Percentiles rank a stretch among this genome's conserved stretches.
These are phyloP conservation scores for Trematocara marginatum DNA, from an alignment of 2,113 vertebrate genomes.

Conservation along the genomic window DNA sequence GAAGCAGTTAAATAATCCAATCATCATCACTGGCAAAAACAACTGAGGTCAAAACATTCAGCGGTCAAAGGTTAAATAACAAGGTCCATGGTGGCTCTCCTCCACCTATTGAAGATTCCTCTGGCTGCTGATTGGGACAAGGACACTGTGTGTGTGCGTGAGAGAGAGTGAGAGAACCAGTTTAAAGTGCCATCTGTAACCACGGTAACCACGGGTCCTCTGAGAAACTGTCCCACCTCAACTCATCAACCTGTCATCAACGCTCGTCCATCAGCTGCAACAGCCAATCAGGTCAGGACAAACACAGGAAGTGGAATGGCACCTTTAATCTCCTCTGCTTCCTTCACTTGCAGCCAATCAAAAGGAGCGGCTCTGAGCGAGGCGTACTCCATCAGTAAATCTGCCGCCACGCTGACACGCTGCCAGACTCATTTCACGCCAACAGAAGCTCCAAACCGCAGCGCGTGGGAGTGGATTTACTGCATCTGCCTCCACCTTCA, in stretches of 20 bases:
- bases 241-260: neutral
- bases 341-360: constrained; percentile 2
- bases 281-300: neutral
- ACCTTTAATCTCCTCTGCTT: neutral
- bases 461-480: constrained; percentile 8
- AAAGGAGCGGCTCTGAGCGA: neutral
- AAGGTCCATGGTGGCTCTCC: neutral
- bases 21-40: neutral
- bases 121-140: neutral
- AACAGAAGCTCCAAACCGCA: neutral
- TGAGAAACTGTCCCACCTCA: neutral
- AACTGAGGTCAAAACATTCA: neutral
- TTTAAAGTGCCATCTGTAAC: neutral
- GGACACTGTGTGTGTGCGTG: neutral
- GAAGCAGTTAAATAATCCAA: neutral
- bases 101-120: neutral
- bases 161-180: neutral
- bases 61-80: neutral
- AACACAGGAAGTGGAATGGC: neutral
- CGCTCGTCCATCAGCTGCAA: neutral
- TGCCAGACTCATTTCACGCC: constrained; percentile 23
- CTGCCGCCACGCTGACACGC: neutral
- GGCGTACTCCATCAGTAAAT: constrained; percentile 6
- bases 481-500: neutral
- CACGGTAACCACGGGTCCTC: neutral